These are phyloP conservation scores for Grammomys dolichurus DNA, from an alignment of 2,113 vertebrate species.

Conservation along the genomic window DNA sequence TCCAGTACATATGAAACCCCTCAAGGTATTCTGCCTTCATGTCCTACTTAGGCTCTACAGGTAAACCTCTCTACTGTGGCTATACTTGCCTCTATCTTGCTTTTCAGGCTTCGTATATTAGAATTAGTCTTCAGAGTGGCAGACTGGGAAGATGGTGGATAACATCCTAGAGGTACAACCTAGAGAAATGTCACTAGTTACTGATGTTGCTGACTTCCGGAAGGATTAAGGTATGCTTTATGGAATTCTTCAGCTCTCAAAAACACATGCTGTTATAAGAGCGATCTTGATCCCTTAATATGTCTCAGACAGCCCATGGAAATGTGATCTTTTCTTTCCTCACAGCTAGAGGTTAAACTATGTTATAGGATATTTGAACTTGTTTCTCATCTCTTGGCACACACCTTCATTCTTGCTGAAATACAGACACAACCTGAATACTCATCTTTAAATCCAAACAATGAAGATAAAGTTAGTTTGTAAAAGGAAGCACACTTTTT, in stretches of 20 bases:
- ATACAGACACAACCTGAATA: too few species aligned
- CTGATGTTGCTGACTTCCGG: background rate
- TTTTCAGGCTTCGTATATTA: fast-evolving
- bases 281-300: background rate
- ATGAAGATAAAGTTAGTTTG: too few species aligned
- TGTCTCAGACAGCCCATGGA: too few species aligned
- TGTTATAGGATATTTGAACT: too few species aligned
- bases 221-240: background rate
- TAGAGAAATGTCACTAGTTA: background rate
- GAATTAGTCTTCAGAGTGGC: background rate
- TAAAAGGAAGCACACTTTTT: too few species aligned
- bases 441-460: too few species aligned
- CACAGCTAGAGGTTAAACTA: background rate
- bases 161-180: background rate
- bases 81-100: background rate
- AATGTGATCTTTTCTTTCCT: background rate
- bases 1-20: background rate
- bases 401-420: too few species aligned
- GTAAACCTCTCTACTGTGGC: background rate
- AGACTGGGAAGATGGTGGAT: background rate
- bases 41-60: background rate
- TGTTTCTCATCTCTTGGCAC: too few species aligned
- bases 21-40: background rate
- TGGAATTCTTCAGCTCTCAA: background rate
- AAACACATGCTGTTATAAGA: background rate